These are phyloP conservation scores for Tinea pellionella DNA, from an alignment of 2,888 invertebrate species.

Conservation along the genomic window DNA sequence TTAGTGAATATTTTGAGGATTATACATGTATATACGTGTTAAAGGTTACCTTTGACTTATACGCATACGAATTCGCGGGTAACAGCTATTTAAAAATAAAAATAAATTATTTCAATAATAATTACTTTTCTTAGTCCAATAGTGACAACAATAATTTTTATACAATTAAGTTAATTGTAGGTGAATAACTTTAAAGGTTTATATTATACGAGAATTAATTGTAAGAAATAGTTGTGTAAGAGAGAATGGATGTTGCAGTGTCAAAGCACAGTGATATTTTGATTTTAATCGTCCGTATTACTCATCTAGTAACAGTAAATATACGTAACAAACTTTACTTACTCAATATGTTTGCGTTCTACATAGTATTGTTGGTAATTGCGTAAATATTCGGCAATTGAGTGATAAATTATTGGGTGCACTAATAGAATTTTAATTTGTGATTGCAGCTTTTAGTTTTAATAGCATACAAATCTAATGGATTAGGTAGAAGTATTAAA, in stretches of 20 bases:
- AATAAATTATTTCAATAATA: no score
- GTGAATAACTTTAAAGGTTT: background rate
- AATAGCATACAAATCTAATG: background rate
- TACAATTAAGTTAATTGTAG: background rate
- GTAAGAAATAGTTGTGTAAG: background rate
- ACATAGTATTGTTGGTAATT: constrained; percentile 4
- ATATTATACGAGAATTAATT: background rate
- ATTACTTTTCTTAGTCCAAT: no score
- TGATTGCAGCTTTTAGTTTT: no score
- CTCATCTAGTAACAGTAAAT: background rate
- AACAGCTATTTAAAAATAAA: no score
- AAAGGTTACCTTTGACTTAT: no score
- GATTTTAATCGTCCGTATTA: constrained; percentile 5
- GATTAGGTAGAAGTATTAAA: no score
- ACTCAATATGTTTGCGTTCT: constrained; percentile 5
- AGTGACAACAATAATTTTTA: background rate
- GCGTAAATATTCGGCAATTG: background rate
- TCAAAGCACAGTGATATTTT: constrained; percentile 10
- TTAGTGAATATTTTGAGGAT: no score
- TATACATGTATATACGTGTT: no score
- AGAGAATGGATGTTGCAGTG: constrained; percentile 1
- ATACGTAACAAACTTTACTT: background rate
- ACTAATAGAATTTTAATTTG: background rate
- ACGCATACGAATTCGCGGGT: no score
- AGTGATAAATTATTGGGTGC: background rate